These are phyloP conservation scores for Neopipo cinnamomea DNA, from an alignment of 2,113 vertebrate genomes.

Conservation along the genomic window DNA sequence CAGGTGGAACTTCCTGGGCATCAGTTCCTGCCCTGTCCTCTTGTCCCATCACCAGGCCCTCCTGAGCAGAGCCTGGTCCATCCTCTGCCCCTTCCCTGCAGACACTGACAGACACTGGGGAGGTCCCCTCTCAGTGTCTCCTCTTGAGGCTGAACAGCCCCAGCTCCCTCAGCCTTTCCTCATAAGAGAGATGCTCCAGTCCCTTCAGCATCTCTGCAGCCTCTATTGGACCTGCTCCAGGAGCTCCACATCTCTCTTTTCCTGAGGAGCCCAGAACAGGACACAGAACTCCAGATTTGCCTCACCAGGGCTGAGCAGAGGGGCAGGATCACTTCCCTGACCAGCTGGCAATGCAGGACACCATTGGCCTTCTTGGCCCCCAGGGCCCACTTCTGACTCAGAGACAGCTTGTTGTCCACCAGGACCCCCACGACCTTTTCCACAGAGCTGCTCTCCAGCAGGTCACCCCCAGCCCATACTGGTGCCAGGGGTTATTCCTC, in stretches of 20 bases:
- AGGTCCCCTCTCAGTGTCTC: neutral
- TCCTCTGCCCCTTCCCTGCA: neutral
- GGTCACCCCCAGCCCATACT: neutral
- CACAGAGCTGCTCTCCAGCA: neutral
- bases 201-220: neutral
- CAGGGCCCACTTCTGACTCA: neutral
- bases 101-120: neutral
- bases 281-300: too few species aligned
- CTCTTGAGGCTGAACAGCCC: neutral
- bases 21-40: neutral
- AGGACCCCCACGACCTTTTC: neutral
- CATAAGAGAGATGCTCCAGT: neutral
- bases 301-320: neutral
- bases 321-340: neutral
- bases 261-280: neutral
- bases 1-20: neutral
- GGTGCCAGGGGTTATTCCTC: neutral
- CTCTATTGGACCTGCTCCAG: neutral
- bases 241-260: neutral
- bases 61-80: neutral
- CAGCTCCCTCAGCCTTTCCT: neutral
- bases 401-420: accelerated
- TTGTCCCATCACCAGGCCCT: neutral
- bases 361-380: neutral
- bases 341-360: neutral